Evolutionary conservation across 1,140 invertebrate species (phyloP), one percentile per base, ranked within the genome.

Genomic region (Drosophila ficusphila): DNA sequence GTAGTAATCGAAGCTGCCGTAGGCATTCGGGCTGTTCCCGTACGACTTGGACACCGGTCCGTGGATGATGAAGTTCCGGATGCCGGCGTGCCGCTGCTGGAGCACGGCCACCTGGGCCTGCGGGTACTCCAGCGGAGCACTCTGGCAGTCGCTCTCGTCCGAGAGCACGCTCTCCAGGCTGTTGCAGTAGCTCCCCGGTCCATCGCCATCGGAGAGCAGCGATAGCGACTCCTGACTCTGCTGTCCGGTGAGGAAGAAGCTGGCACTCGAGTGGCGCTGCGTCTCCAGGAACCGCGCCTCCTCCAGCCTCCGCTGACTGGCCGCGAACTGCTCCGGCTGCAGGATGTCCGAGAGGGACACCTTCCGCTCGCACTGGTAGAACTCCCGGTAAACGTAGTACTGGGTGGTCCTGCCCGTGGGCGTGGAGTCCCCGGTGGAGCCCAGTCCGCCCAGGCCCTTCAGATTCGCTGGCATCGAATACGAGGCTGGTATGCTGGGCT

Each of bases 141-240:
- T 95, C 89, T 96, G 96, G 8, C 95, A 95, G 78, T 96, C 95
- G 1, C 95, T 96, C 53, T 96, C 96, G 90, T 96, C 96, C 0
- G 95, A 96, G 3, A 96, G 81, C 27, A 97, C 94, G 73, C 95
- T 96, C 83, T 96, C 96, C 72, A 96, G 92, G 46, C 95, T 96
- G 83, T 95, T 95, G 79, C 95, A 96, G n/a, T 93, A 86, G 57
- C 93, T 92, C 31, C 93, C 92, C 7, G 31, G 38, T 3, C 60
- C 60, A 29, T 64, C 60, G 4, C 90, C 92, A 69, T 96, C 95
- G 1, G 95, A 95, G 2, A 97, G 90, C 33, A 97, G 93, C 14
- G 95, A 96, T 71, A 97, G 92, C 11, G 95, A 96, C 77, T 96
- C 96, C 86, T 96, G 95, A 57, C 95, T 96, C 48, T 83, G 90